A percentile compares a stretch with the other conserved stretches of the same genome.
phyloP scores from a whole-genome alignment of 2,113 vertebrate species.

The Apteryx owenii region DNA sequence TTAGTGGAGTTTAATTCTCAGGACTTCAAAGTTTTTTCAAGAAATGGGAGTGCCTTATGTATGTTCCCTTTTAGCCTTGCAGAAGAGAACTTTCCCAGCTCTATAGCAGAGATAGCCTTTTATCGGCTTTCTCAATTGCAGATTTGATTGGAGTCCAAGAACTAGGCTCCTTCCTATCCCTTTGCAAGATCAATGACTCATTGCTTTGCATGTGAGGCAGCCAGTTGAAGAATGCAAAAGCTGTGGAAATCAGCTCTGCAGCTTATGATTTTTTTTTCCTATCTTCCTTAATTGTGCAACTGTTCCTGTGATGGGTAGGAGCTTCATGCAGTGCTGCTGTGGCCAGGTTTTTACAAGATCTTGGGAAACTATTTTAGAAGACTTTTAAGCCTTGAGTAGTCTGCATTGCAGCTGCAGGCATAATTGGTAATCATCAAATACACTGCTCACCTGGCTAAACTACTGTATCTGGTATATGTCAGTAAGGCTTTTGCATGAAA shows the following conservation, averaged over 20 bases:
- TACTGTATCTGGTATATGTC: background rate
- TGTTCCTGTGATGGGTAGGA: background rate
- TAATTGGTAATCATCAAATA: background rate
- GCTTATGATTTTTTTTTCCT: background rate
- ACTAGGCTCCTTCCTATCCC: background rate
- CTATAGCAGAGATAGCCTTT: background rate
- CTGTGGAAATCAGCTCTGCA: background rate
- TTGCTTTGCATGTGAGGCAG: background rate
- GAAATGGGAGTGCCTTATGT: background rate
- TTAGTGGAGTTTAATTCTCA: background rate
- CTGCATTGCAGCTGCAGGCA: accelerated
- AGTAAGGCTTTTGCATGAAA: background rate
- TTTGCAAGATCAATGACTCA: background rate
- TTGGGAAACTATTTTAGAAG: background rate
- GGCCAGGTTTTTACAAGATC: background rate
- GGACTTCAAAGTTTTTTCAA: background rate
- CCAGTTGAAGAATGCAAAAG: background rate
- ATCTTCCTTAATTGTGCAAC: background rate
- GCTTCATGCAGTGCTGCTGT: background rate
- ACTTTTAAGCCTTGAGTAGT: background rate
- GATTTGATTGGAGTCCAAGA: background rate
- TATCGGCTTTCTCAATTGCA: background rate
- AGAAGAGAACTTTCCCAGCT: background rate
- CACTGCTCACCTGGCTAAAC: background rate
- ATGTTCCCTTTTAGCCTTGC: background rate